Evolutionary conservation across 2,888 invertebrate genomes (phyloP), one percentile per base, ranked within the genome.

Genomic region (Acleris cristana): DNA sequence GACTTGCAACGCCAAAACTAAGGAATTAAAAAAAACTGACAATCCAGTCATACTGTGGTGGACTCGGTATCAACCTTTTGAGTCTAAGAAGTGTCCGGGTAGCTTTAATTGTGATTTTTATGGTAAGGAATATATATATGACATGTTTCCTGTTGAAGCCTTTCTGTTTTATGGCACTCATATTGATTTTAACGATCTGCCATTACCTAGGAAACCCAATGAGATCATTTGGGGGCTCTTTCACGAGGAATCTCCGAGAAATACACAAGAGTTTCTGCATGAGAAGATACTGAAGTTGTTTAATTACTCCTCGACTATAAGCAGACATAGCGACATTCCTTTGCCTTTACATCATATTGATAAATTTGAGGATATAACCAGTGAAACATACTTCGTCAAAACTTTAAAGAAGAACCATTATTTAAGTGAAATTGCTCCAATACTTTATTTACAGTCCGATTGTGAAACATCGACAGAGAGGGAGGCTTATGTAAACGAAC

Each of bases 241-340:
- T 63, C 97, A 98, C 79, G 98, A 98, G 86, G 98, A 98, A 89
- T 97, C 97, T 0, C 97, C 97, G 0, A 95, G 96, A 82, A 98
- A 98, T 87, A 94, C 95, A 53, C 95, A 95, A n/a, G n/a, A n/a
- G 54, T 91, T 97, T 45, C 92, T 95, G 71, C 94, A 95, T 74
- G 88, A 93, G 67, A 87, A 93, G 57, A 90, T 95, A 40, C 86
- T 97, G 57, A 87, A 86, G 18, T 82, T 97, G 64, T 98, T 97
- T 77, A 97, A 97, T 83, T 94, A 95, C 74, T 96, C 97, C 0
- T 93, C 97, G 0, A 97, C 98, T 0, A 97, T 97, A 79, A 96
- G 96, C 76, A 93, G 96, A 70, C 84, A 94, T 71, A 97, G 97
- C 74, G 93, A 96, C 78, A 92, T 96, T 30, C 97, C 97, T 1